Base-by-base conservation (phyloP, 2,797 vertebrate genomes). In the Melanotaenia pygmaea region DNA sequence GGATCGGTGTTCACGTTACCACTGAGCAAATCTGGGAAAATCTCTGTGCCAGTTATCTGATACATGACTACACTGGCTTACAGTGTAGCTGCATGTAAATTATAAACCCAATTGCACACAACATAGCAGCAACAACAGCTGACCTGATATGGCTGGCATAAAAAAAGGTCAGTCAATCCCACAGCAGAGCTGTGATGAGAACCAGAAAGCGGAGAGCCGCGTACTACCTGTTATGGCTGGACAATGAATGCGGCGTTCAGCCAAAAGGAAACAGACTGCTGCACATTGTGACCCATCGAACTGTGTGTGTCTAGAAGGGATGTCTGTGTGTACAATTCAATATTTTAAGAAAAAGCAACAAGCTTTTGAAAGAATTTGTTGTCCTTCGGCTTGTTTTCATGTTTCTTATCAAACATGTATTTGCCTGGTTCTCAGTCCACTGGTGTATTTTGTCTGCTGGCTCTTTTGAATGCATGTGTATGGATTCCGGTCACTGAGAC, bases 241-340 rank as follows among this genome's bases (percentile, higher is more conserved):
- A 83, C 65, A 54, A 32, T 5, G 30, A 77, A 56, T 0, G 62
- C 10, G 7, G 69, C 68, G 58, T 63, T 11, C 38, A 45, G 82
- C 80, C 84, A 86, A 88, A 74, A 88, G 88, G 87, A 91, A 90
- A 74, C 74, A 69, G 59, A 80, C 73, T 26, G 72, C 63, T 54
- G 70, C 53, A 79, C 54, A 37, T 70, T 69, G 69, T 82, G 80
- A 80, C 73, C 73, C 61, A 40, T 37, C 3, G 24, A 69, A 59
- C 65, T 30, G 65, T 67, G 61, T 38, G 72, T 50, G 45, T 79
- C 80, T 85, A 65, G 68, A 83, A 10, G 53, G 85, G 80, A 89
- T 71, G 90, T 89, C 68, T 82, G 81, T 82, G 80, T 86, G 76
- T 74, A 84, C 71, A 32, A 18, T 54, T 63, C 57, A 67, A 73